Evolutionary conservation across 2,113 vertebrate genomes (phyloP).

Genomic region (Lynx canadensis): DNA sequence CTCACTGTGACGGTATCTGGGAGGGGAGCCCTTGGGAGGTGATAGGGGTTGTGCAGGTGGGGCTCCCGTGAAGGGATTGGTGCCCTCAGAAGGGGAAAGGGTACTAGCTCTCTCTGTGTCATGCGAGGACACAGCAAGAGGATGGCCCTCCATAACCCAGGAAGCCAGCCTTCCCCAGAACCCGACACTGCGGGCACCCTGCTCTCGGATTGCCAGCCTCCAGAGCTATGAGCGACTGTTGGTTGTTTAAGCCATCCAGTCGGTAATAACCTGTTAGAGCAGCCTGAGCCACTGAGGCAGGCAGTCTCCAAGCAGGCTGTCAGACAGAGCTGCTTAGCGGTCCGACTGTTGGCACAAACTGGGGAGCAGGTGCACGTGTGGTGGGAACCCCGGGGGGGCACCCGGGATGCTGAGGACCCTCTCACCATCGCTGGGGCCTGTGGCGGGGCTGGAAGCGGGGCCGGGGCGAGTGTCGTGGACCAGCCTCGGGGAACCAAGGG

Average conservation of each 20-base stretch:
- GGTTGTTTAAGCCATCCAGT: rapidly evolving
- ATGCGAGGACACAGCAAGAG: rapidly evolving
- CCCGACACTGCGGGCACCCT: not conserved
- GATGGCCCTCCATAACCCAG: not conserved
- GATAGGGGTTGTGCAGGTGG: not conserved
- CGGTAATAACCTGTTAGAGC: not conserved
- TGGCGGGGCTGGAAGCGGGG: rapidly evolving
- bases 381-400: rapidly evolving
- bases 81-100: not conserved
- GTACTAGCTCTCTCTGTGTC: too few species aligned
- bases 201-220: rapidly evolving
- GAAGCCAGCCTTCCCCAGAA: not conserved
- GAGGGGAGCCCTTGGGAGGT: not conserved
- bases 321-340: rapidly evolving
- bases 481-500: rapidly evolving
- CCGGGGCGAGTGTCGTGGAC: rapidly evolving
- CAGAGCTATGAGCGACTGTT: not conserved
- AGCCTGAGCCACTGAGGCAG: not conserved
- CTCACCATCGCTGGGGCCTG: rapidly evolving
- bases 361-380: not conserved
- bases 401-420: rapidly evolving
- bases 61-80: not conserved
- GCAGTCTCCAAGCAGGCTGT: rapidly evolving
- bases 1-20: not conserved
- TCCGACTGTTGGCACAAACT: not conserved